Evolutionary conservation across 92 coral and sea anemone genomes (phyloP).

Genomic region (Phenganax marumi): DNA sequence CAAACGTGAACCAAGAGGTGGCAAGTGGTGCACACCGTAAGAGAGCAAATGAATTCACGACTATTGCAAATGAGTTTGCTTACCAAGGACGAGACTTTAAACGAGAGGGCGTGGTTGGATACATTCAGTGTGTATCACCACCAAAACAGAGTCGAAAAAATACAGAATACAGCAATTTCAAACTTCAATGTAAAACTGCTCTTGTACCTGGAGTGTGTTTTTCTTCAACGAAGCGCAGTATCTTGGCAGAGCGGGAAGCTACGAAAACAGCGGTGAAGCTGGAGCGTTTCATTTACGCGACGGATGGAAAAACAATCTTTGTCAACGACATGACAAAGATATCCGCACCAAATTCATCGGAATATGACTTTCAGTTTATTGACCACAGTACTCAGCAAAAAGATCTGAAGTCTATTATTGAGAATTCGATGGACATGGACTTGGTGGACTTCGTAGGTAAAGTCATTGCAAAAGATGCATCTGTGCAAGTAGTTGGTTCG

Average conservation of each 20-base stretch:
- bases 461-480: constrained; percentile 16
- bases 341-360: constrained; percentile 40
- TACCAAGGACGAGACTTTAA: not conserved
- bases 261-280: constrained; percentile 51
- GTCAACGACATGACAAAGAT: constrained; percentile 54
- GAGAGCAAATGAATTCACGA: constrained; percentile 4
- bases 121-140: constrained; percentile 42
- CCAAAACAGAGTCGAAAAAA: constrained; percentile 40
- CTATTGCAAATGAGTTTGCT: not conserved
- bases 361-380: constrained; percentile 50
- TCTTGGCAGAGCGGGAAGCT: constrained; percentile 27
- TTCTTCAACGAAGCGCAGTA: constrained; percentile 45
- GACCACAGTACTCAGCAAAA: not conserved
- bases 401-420: not conserved
- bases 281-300: constrained; percentile 26
- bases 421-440: constrained; percentile 7
- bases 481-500: constrained; percentile 14
- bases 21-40: not conserved
- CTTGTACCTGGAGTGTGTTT: constrained; percentile 45
- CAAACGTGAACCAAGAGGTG: not conserved
- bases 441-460: not conserved
- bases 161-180: constrained; percentile 41
- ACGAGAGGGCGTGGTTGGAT: constrained; percentile 34
- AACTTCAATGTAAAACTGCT: constrained; percentile 24
- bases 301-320: constrained; percentile 44